Evolutionary conservation across 1,140 invertebrate species (phyloP).

Genomic region (Drosophila lacertosa): DNA sequence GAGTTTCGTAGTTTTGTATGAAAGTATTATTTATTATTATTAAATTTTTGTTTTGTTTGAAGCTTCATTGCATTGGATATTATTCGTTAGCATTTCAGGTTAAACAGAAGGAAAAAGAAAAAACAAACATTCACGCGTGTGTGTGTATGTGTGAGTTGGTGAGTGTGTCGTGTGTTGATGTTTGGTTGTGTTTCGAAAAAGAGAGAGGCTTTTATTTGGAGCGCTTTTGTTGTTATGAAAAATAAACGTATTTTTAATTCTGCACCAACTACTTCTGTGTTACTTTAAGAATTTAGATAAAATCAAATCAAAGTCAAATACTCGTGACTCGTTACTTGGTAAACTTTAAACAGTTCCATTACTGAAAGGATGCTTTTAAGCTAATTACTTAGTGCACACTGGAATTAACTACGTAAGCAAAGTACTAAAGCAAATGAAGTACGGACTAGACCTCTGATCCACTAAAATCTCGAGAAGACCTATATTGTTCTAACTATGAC

Average conservation of each 20-base stretch:
- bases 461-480: neutral
- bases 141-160: constrained; percentile 14
- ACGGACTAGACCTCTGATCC: neutral
- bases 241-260: constrained; percentile 9
- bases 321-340: neutral
- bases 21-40: constrained; percentile 19
- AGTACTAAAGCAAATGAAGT: neutral
- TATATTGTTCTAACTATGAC: neutral
- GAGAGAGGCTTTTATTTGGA: constrained; percentile 45
- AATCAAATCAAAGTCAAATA: constrained; percentile 8
- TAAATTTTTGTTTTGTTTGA: constrained; percentile 36
- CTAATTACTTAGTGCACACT: constrained; percentile 27
- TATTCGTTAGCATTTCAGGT: constrained; percentile 61
- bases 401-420: neutral
- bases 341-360: constrained; percentile 18
- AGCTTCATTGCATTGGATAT: constrained; percentile 80
- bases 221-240: constrained; percentile 1
- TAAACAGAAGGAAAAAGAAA: constrained; percentile 23
- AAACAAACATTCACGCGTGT: constrained; percentile 28
- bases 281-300: neutral
- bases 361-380: constrained; percentile 10
- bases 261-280: constrained; percentile 9
- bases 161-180: constrained; percentile 34
- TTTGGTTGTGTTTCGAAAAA: constrained; percentile 36
- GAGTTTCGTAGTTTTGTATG: constrained; percentile 31